phyloP scores from a whole-genome alignment of 2,113 vertebrate species.

The Ploceus nigricollis region DNA sequence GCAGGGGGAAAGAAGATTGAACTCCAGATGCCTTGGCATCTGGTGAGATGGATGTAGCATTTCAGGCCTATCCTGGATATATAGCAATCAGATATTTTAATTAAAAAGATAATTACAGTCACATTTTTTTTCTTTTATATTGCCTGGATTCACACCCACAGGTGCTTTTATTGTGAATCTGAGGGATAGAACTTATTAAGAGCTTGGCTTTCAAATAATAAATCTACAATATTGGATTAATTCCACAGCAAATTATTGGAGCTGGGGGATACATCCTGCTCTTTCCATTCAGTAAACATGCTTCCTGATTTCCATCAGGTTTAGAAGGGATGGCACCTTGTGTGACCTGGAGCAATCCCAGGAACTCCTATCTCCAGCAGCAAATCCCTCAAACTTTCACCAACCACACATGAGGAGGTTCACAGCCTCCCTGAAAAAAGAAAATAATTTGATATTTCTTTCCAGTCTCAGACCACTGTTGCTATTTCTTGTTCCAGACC shows the following conservation, averaged over 20 bases:
- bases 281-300: neutral
- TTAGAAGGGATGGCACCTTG: neutral
- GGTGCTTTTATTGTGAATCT: neutral
- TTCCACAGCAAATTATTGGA: neutral
- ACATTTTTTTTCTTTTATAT: neutral
- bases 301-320: rapidly evolving
- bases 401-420: neutral
- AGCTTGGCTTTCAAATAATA: neutral
- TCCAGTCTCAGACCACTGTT: neutral
- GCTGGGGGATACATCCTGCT: neutral
- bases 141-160: neutral
- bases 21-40: neutral
- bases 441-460: neutral
- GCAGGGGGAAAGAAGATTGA: neutral
- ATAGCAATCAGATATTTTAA: neutral
- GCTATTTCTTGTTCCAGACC: neutral
- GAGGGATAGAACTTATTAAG: neutral
- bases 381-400: neutral
- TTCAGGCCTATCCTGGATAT: neutral
- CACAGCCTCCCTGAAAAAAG: neutral
- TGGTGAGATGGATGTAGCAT: neutral
- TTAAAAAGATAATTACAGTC: neutral
- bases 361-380: neutral
- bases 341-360: neutral
- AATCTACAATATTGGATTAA: neutral